These are phyloP conservation scores for Helarctos malayanus DNA, from an alignment of 2,797 vertebrate genomes.

Conservation along the genomic window DNA sequence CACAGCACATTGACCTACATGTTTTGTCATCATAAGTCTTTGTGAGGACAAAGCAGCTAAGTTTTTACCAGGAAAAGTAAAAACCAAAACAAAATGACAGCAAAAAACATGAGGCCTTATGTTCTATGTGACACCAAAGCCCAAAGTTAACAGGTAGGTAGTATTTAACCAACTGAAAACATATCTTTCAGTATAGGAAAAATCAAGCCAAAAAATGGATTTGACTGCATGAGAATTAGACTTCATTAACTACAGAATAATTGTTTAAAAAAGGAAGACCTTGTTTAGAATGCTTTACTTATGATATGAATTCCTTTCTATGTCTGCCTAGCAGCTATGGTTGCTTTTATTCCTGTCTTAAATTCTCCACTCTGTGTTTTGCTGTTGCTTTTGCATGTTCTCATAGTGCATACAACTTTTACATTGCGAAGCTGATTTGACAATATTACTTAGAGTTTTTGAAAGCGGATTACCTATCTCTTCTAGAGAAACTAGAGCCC, in stretches of 20 bases:
- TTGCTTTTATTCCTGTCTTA: not conserved
- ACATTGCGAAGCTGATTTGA: not conserved
- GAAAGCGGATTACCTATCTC: not conserved
- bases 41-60: not conserved
- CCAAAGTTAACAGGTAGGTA: slow-evolving; percentile 4
- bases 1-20: not conserved
- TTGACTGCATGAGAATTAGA: not conserved
- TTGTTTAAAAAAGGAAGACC: not conserved
- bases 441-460: not conserved
- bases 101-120: not conserved
- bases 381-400: not conserved
- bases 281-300: not conserved
- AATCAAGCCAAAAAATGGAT: not conserved
- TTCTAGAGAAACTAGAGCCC: not conserved
- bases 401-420: not conserved
- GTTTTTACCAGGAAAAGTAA: not conserved
- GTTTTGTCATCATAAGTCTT: not conserved
- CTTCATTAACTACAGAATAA: not conserved
- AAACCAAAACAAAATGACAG: not conserved
- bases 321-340: not conserved
- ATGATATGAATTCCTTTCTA: not conserved
- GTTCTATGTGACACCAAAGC: not conserved
- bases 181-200: not conserved
- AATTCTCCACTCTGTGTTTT: not conserved
- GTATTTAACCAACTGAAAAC: not conserved